Evolutionary conservation across 2,797 vertebrate species (phyloP), one percentile per base, ranked within the genome.

Genomic region (Crocidura indochinensis): DNA sequence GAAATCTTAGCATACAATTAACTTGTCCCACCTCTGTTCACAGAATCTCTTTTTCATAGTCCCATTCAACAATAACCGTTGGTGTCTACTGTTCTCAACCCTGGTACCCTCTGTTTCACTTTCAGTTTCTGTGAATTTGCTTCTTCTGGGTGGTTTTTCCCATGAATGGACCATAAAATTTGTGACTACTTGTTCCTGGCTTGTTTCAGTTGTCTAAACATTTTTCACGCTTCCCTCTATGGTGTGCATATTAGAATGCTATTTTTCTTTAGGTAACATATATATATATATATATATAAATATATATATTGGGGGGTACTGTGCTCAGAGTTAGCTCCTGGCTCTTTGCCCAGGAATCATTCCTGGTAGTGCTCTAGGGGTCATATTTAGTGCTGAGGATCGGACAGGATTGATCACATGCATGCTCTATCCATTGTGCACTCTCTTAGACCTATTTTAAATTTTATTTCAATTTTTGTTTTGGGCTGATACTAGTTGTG

Each of bases 121-220:
- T 64, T 78, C 19, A 53, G 51, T 82, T 71, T 77, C 65, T 74
- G 6, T 68, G 46, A 87, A 77, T 80, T 69, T 87, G 74, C 10
- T 24, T 81, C 0, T 46, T 73, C 6, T 51, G 17, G 31, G 44
- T 69, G 31, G 44, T 69, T 11, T 46, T 29, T 87, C 11, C 8
- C 73, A 0, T 47, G 53, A 71, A 1, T 12, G 27, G 72, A 19
- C 69, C 75, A 44, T 64, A 26, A 3, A 80, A 22, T 26, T 38
- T 60, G 72, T 86, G 51, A 67, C 81, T 11, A 11, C 88, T 69
- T 67, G 53, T 47, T 51, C 71, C 29, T 88, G 77, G 62, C 19
- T 31, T 86, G 38, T 72, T 69, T 92, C 77, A 47, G 26, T 73
- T 27, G 38, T 19, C 22, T 4, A 10, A 22, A 47, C 38, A 71